phyloP scores from a whole-genome alignment of 2,113 vertebrate species.

The Dromas ardeola region DNA sequence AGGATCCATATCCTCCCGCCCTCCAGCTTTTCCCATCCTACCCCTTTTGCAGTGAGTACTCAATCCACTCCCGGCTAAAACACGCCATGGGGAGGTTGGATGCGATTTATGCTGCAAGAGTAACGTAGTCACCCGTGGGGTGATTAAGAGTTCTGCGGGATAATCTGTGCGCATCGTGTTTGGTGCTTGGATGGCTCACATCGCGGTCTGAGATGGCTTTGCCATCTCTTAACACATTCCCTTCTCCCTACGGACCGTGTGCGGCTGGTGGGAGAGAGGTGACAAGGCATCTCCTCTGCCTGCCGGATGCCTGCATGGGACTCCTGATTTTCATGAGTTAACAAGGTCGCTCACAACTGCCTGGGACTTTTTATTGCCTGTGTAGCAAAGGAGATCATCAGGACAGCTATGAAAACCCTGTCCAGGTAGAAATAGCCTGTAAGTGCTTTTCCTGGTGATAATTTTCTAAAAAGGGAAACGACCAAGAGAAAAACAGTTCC shows the following conservation, averaged over 20 bases:
- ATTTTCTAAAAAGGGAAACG: constrained; percentile 58
- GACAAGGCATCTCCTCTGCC: background rate
- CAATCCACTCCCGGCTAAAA: accelerated
- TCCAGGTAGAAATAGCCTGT: constrained; percentile 27
- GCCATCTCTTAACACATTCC: background rate
- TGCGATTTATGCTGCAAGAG: background rate
- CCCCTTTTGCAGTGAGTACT: background rate
- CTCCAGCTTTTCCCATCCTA: background rate
- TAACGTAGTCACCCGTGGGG: accelerated
- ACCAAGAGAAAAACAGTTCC: constrained; percentile 70
- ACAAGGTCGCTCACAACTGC: background rate
- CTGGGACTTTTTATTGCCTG: background rate
- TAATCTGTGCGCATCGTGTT: accelerated
- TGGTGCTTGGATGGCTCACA: background rate
- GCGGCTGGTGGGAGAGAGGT: background rate
- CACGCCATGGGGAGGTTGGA: accelerated
- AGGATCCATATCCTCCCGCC: background rate
- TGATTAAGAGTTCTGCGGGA: background rate
- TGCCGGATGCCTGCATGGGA: background rate
- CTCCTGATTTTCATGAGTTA: background rate
- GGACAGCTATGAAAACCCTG: background rate
- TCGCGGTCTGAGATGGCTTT: background rate
- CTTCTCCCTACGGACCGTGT: background rate
- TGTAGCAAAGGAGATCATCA: background rate
- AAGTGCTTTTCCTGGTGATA: background rate